These are phyloP conservation scores for Micoletzkya japonica DNA, from an alignment of 2,888 invertebrate species.

Conservation along the genomic window DNA sequence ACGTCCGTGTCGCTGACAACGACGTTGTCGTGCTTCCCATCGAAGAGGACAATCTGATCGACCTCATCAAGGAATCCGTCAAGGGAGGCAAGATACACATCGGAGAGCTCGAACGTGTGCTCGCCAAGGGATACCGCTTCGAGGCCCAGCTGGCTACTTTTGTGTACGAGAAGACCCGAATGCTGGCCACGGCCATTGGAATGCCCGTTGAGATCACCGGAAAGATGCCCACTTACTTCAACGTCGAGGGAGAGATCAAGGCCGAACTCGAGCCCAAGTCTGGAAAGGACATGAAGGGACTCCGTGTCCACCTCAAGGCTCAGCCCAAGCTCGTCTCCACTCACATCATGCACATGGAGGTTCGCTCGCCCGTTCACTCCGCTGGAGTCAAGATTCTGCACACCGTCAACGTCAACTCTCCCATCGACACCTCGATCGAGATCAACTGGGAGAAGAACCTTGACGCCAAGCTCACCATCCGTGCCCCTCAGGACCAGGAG, in stretches of 20 bases:
- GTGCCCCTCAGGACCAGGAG: conserved; percentile 22
- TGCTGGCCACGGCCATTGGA: conserved; percentile 52
- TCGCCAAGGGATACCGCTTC: conserved; percentile 36
- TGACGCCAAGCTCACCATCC: conserved; percentile 24
- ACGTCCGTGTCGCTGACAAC: conserved; percentile 49
- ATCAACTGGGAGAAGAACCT: conserved; percentile 8
- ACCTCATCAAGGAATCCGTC: conserved; percentile 36
- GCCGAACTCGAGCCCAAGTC: conserved; percentile 30
- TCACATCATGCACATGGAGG: conserved; percentile 39
- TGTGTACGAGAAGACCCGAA: conserved; percentile 39
- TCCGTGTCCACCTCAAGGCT: conserved; percentile 34
- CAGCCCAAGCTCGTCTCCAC: conserved; percentile 42
- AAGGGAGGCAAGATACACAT: conserved; percentile 33
- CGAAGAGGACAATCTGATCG: conserved; percentile 39
- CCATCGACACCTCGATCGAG: conserved; percentile 47
- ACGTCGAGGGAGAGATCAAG: conserved; percentile 39
- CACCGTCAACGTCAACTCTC: conserved; percentile 41
- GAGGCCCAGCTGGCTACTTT: conserved; percentile 36
- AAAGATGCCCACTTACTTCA: conserved; percentile 42
- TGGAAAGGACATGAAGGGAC: conserved; percentile 31
- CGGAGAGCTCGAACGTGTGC: conserved; percentile 35
- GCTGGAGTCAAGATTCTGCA: conserved; percentile 50
- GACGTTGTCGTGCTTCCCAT: conserved; percentile 56
- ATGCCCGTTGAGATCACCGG: conserved; percentile 46
- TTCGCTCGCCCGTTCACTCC: conserved; percentile 48